Percentiles rank a stretch among this genome's conserved stretches.
These are phyloP conservation scores for Labeo catla DNA, from an alignment of 2,113 vertebrate genomes.

Conservation along the genomic window DNA sequence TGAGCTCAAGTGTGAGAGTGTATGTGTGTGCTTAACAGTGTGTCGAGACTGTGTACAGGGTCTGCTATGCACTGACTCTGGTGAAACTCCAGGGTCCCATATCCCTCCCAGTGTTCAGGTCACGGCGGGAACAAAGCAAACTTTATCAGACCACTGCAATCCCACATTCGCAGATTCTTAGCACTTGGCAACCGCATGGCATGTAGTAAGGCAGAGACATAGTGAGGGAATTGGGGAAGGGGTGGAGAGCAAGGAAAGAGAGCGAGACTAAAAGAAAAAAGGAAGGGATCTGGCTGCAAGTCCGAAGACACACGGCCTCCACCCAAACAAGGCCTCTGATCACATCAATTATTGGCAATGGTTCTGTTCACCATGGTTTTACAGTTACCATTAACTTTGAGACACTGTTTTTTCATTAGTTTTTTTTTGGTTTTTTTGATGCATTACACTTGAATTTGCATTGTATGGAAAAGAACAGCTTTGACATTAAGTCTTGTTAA, in stretches of 20 bases:
- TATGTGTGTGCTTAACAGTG: constrained; percentile 27
- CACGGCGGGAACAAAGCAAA: constrained; percentile 95
- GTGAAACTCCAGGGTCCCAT: constrained; percentile 79
- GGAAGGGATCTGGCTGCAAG: constrained; percentile 20
- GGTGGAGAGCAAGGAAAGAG: constrained; percentile 40
- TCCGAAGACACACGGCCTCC: constrained; percentile 38
- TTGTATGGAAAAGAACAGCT: too few species aligned
- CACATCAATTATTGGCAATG: constrained; percentile 39
- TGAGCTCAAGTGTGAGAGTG: not conserved
- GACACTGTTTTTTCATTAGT: not conserved
- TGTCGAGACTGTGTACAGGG: constrained; percentile 2
- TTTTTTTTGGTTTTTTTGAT: not conserved
- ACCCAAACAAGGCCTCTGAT: constrained; percentile 30
- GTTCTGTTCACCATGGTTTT: not conserved
- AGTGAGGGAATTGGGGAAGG: constrained; percentile 50
- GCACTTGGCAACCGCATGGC: constrained; percentile 84
- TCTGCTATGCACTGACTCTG: constrained; percentile 60
- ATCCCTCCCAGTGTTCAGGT: constrained; percentile 84
- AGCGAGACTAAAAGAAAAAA: constrained; percentile 36
- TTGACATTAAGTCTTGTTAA: not conserved
- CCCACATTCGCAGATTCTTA: constrained; percentile 93
- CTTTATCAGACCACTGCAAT: constrained; percentile 90
- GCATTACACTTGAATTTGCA: too few species aligned
- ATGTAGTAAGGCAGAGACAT: constrained; percentile 66
- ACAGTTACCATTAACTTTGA: not conserved